phyloP scores from a whole-genome alignment of 92 coral and sea anemone genomes.

The Porites lobata region DNA sequence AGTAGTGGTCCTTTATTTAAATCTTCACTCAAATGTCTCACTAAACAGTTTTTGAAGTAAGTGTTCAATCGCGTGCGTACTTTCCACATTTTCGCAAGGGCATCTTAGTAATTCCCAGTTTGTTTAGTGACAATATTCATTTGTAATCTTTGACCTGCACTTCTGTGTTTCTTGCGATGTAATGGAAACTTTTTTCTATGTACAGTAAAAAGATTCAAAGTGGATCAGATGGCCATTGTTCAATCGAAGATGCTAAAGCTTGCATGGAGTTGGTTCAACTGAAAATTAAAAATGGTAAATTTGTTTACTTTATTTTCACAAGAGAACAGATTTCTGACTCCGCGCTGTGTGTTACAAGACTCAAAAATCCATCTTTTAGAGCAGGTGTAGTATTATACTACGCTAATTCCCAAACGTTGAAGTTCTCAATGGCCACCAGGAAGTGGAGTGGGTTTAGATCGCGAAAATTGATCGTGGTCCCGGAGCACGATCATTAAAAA shows the following conservation, averaged over 20 bases:
- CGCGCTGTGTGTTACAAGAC: background rate
- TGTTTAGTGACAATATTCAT: no score
- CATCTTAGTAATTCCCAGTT: no score
- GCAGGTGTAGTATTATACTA: no score
- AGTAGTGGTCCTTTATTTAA: slow-evolving; percentile 63
- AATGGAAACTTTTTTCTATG: background rate
- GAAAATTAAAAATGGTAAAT: slow-evolving; percentile 80
- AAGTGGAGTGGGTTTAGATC: no score
- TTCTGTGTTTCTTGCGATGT: no score
- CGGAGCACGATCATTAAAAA: no score
- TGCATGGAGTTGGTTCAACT: slow-evolving; percentile 91
- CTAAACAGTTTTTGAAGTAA: slow-evolving; percentile 42
- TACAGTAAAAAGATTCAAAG: slow-evolving; percentile 85
- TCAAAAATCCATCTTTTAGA: background rate
- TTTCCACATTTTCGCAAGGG: no score
- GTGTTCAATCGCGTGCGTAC: background rate
- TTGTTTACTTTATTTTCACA: background rate
- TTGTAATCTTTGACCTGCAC: no score
- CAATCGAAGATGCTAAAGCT: slow-evolving; percentile 93
- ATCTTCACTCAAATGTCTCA: slow-evolving; percentile 79
- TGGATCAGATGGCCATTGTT: slow-evolving; percentile 85
- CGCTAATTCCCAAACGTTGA: no score
- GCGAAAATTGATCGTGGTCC: no score
- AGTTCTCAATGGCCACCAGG: no score
- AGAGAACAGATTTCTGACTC: background rate